Evolutionary conservation across 2,797 vertebrate species (phyloP).

Genomic region (Gallinago stenura): DNA sequence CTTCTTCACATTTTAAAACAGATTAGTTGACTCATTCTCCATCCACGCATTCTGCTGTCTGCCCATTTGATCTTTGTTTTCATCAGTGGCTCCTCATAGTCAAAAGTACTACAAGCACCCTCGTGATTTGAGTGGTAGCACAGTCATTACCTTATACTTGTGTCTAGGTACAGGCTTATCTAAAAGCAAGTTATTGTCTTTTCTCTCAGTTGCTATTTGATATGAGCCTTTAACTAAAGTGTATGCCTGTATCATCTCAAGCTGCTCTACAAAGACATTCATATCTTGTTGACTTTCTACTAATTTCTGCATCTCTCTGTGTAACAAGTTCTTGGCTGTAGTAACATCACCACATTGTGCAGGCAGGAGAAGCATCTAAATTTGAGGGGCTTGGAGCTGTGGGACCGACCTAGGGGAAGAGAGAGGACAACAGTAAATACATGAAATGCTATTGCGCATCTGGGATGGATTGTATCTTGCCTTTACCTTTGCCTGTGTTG

Average conservation of each 20-base stretch:
- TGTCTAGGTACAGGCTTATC: not conserved
- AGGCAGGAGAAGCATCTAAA: not conserved
- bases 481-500: not conserved
- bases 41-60: not conserved
- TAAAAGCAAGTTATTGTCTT: not conserved
- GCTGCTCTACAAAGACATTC: not conserved
- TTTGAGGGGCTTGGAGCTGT: not conserved
- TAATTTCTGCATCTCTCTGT: not conserved
- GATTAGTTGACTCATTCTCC: not conserved
- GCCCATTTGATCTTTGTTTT: not conserved
- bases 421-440: not conserved
- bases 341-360: not conserved
- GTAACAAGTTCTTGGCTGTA: not conserved
- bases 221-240: not conserved
- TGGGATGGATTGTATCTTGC: not conserved
- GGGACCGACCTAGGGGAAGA: not conserved
- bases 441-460: not conserved
- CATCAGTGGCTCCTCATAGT: not conserved
- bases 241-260: not conserved
- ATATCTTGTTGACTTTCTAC: not conserved
- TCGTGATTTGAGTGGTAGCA: not conserved
- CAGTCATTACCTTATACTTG: not conserved
- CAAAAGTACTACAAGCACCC: not conserved
- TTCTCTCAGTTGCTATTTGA: not conserved
- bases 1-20: not conserved